A percentile compares a stretch with the other conserved stretches of the same genome.
Evolutionary conservation across 2,888 invertebrate species (phyloP).

Genomic region (Danaus chrysippus): DNA sequence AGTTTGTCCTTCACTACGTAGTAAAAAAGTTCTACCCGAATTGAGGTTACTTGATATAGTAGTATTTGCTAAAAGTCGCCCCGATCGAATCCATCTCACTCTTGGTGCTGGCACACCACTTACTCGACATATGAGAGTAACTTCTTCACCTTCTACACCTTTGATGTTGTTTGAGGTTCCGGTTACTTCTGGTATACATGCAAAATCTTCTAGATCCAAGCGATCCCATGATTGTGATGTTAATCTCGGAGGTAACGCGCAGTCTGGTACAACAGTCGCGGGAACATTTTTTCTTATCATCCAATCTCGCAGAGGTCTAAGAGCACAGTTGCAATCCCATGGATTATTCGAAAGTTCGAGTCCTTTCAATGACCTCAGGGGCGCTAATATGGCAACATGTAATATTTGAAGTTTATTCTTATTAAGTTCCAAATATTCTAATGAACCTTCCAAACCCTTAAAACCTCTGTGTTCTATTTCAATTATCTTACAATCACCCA

Average conservation of each 20-base stretch:
- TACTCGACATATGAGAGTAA: constrained; percentile 85
- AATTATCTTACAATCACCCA: constrained; percentile 85
- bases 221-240: constrained; percentile 85
- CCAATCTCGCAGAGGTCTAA: constrained; percentile 88
- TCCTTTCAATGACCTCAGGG: constrained; percentile 84
- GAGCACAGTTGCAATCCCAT: constrained; percentile 89
- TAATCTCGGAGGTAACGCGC: constrained; percentile 82
- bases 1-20: constrained; percentile 82
- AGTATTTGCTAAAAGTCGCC: constrained; percentile 83
- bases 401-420: constrained; percentile 85
- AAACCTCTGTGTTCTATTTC: constrained; percentile 85
- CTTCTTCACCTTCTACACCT: constrained; percentile 85
- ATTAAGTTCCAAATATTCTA: constrained; percentile 88
- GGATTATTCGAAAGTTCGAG: constrained; percentile 88
- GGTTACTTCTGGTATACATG: constrained; percentile 85
- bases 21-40: constrained; percentile 81
- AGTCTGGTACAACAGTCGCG: constrained; percentile 82
- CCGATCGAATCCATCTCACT: constrained; percentile 85
- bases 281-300: constrained; percentile 88
- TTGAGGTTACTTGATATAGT: constrained; percentile 57
- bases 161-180: constrained; percentile 79
- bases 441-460: constrained; percentile 83
- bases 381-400: constrained; percentile 82
- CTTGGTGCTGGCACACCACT: constrained; percentile 85
- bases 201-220: constrained; percentile 87